These are phyloP conservation scores for Trimorus sp. DNA, from an alignment of 2,888 invertebrate species.

Conservation along the genomic window DNA sequence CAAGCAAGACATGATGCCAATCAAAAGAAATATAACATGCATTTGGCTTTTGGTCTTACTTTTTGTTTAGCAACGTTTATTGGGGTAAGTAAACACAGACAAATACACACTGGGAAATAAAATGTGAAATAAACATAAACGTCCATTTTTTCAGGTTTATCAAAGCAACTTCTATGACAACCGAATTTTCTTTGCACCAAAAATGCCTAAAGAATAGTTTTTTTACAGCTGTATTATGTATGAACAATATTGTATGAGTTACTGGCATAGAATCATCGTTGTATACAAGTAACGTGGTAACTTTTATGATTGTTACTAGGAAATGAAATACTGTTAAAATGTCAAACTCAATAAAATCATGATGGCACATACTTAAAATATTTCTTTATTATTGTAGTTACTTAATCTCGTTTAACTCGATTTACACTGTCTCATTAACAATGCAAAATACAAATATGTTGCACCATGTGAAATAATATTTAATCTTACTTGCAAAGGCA, in stretches of 20 bases:
- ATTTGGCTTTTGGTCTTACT: too few species aligned
- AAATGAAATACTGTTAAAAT: constrained; percentile 32
- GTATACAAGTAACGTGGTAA: constrained; percentile 7
- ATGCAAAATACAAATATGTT: not conserved
- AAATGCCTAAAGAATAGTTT: not conserved
- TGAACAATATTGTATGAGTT: constrained; percentile 24
- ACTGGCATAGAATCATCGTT: constrained; percentile 26
- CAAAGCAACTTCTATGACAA: constrained; percentile 26
- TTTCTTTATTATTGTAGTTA: not conserved
- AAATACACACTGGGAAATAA: too few species aligned
- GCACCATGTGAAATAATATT: too few species aligned
- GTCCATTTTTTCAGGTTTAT: constrained; percentile 12
- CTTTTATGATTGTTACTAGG: constrained; percentile 26
- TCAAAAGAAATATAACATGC: too few species aligned
- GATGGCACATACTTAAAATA: constrained; percentile 18
- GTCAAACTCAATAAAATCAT: constrained; percentile 34
- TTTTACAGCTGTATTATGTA: not conserved
- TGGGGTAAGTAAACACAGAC: too few species aligned
- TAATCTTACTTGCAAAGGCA: too few species aligned
- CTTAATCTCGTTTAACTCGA: not conserved
- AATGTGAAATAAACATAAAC: too few species aligned
- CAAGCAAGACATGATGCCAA: too few species aligned
- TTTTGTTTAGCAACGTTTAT: too few species aligned
- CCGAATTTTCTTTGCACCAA: constrained; percentile 41
- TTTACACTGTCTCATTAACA: not conserved